Evolutionary conservation across 2,888 invertebrate genomes (phyloP), one percentile per base, ranked within the genome.

Genomic region (Aspidiotus destructor): DNA sequence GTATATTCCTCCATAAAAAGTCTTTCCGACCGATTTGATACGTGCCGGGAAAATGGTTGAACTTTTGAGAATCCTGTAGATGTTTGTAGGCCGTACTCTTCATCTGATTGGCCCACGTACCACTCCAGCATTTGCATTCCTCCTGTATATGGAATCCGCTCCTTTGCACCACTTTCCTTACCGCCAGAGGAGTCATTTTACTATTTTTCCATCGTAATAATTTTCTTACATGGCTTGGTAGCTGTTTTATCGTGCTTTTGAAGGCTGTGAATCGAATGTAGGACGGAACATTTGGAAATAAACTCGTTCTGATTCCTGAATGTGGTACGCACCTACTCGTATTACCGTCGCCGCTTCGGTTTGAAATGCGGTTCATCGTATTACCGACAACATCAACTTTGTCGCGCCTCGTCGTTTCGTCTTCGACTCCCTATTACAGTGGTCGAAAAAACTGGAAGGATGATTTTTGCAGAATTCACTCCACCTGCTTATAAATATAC

Each of bases 21-120:
- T 98, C 97, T 76, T 98, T 98, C 8, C 96, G 83, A 0, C 98
- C 98, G 70, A 99, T 88, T 79, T 97, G 96, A 79, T 97, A 99
- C 3, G 95, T 93, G 0, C 97, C 98, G 0, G 98, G 97, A 76
- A 96, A 92, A 77, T 99, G 99, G 77, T 99, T 99, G 74, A 99
- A 86, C 79, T 97, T 97, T 78, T 97, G 97, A 68, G 87, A 89
- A 71, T 92, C 91, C 74, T 90, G 87, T 71, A 91, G 80, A 0
- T 85, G 85, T 75, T 86, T 85, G 78, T 95, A 98, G 79, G 88
- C 86, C 1, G 86, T 82, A 0, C 93, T 90, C 76, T 95, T 96
- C 89, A 97, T 90, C 77, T 98, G 96, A 77, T 95, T 94, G 63
- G 96, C 96, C 96, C 97, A 99, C 71, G 92, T 92, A 5, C 96